phyloP scores from a whole-genome alignment of 2,888 invertebrate genomes.

The Caenorhabditis sp. region DNA sequence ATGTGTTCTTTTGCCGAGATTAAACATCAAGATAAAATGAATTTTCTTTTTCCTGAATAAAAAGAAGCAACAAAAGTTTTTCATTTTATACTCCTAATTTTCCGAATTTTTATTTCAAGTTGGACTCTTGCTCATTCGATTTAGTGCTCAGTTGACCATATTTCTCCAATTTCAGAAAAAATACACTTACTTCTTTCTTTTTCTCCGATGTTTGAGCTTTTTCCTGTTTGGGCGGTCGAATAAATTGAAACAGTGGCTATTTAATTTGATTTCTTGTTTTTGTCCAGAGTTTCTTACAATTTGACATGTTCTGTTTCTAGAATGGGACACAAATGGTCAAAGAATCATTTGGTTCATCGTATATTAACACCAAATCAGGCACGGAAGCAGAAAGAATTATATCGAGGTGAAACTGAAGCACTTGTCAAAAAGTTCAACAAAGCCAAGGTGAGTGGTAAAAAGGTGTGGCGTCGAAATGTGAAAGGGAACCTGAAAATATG shows the following conservation, averaged over 20 bases:
- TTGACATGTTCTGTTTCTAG: too few relatives aligned
- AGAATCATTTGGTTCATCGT: constrained; percentile 27
- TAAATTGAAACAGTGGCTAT: background rate
- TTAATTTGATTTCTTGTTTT: background rate
- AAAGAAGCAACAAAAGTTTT: too few relatives aligned
- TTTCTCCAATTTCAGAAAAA: background rate
- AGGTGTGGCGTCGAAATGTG: too few relatives aligned
- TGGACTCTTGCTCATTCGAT: background rate
- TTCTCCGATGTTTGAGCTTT: background rate
- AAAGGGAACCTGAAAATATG: too few relatives aligned
- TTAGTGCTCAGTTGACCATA: background rate
- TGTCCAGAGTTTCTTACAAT: too few relatives aligned
- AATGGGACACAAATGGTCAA: constrained; percentile 2
- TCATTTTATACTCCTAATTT: background rate
- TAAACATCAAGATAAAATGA: background rate
- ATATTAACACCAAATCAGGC: constrained; percentile 24
- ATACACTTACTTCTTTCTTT: background rate
- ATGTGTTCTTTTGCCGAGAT: background rate
- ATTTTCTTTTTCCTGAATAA: too few relatives aligned
- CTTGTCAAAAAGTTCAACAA: constrained; percentile 31
- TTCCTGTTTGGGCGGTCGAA: background rate
- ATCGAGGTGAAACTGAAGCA: constrained; percentile 34
- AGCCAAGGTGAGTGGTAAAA: constrained; percentile 12
- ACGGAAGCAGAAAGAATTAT: constrained; percentile 19
- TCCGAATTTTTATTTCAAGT: background rate